A percentile compares a stretch with the other conserved stretches of the same genome.
phyloP scores from a whole-genome alignment of 2,113 vertebrate species.

The Salminus brasiliensis region DNA sequence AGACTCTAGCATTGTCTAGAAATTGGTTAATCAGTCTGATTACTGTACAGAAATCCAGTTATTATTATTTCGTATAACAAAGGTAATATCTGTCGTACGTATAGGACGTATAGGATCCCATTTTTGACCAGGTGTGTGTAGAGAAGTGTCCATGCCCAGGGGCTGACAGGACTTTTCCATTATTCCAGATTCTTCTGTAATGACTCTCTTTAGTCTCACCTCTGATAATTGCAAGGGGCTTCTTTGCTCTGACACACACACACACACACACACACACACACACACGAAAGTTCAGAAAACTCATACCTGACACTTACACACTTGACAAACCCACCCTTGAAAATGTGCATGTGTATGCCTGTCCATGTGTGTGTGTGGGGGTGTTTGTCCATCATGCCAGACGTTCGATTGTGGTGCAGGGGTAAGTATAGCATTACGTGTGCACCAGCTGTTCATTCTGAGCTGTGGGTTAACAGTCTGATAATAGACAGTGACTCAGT shows the following conservation, averaged over 20 bases:
- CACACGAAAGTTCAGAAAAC: neutral
- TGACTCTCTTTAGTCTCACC: constrained; percentile 25
- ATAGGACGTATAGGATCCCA: neutral
- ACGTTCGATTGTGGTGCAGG: neutral
- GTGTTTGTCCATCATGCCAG: neutral
- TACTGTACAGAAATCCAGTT: too few species aligned
- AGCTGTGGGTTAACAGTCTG: neutral
- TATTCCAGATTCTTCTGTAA: constrained; percentile 54
- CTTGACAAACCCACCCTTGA: neutral
- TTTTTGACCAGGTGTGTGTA: neutral
- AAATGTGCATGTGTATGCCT: neutral
- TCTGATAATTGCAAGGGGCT: constrained; percentile 44
- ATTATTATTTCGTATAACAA: too few species aligned
- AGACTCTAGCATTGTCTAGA: too few species aligned
- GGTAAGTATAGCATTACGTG: neutral
- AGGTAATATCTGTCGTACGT: too few species aligned
- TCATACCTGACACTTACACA: neutral
- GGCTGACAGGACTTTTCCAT: constrained; percentile 38
- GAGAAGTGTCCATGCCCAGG: constrained; percentile 34
- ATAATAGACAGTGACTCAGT: neutral
- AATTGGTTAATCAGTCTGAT: too few species aligned
- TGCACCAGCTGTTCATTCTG: neutral
- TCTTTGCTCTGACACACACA: constrained; percentile 39
- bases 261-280: constrained; percentile 13
- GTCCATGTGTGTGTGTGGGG: neutral